Evolutionary conservation across 2,113 vertebrate species (phyloP).

Genomic region (Anoplopoma fimbria): DNA sequence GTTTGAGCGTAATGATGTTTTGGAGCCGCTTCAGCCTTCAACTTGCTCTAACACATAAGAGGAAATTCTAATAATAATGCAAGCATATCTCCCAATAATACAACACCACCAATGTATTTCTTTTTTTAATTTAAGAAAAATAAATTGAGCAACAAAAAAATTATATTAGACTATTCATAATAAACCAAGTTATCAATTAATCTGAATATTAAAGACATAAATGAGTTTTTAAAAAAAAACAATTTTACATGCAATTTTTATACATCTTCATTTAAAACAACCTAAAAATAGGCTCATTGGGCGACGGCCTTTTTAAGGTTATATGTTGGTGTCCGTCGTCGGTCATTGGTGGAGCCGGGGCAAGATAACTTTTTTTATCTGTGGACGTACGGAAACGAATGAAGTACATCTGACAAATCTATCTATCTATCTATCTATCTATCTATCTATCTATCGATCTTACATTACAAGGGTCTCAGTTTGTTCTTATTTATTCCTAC

Average conservation of each 20-base stretch:
- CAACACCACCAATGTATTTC: background rate
- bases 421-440: background rate
- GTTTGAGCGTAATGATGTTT: background rate
- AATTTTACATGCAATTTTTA: no score
- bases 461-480: background rate
- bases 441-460: background rate
- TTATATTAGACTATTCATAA: background rate
- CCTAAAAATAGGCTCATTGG: constrained; percentile 80
- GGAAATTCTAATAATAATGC: background rate
- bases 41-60: background rate
- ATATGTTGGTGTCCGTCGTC: constrained; percentile 30
- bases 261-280: constrained; percentile 27
- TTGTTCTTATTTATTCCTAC: background rate
- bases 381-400: background rate
- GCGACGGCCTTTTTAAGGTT: constrained; percentile 81
- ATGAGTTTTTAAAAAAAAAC: no score
- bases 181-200: background rate
- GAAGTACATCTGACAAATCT: constrained; percentile 6
- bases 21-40: constrained; percentile 1
- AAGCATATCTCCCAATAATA: background rate
- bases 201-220: background rate
- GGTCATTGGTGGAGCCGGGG: constrained; percentile 53
- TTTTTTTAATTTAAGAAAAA: background rate
- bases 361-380: background rate
- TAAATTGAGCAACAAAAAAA: background rate